Base-by-base conservation (phyloP, 2,888 invertebrate genomes). In the Lordiphosa andalusiaca region DNA sequence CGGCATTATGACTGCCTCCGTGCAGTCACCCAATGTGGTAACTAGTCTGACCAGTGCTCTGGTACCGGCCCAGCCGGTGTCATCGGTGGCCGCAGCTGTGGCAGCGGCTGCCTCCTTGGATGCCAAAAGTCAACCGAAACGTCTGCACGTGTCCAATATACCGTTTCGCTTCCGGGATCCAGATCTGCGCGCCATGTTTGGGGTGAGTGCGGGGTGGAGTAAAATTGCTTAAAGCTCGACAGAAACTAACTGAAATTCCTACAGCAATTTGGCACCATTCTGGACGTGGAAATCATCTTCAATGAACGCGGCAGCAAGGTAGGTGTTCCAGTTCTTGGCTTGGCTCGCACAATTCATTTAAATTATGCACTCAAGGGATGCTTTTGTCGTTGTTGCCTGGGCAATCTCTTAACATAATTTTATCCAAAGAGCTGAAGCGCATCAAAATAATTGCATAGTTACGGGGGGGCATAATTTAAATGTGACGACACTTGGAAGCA, bases 241-340 rank as follows among this genome's bases (percentile, higher is more conserved):
- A 23, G 42, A 9, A 44, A 44, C 25, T 42, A 42, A 13, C 25
- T 42, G 12, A 4, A 30, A 33, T 44, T 44, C 9, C 16, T 44
- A 5, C 33, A 98, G 97, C 98, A 98, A 95, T 99, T 96, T 92
- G 99, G 99, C 90, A 94, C 95, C 88, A 99, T 99, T 90, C 93
- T 98, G 91, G 99, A 99, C 92, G 99, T 98, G 91, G 99, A 99
- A 94, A 99, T 99, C 89, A 99, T 99, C 91, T 99, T 99, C 93
- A 99, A 99, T 91, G 99, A 99, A 92, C 93, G 99, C 85, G 99
- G 99, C 91, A 98, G 98, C 86, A 99, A 99, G 97, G 99, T 99
- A 95, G 94, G 96, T 90, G 69, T 50, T 38, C 54, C 47, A 51
- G 39, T 56, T 35, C 41, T 30, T 23, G 37, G 49, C 67, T 46